phyloP scores from a whole-genome alignment of 2,888 invertebrate species.

The Chymomyza caudatula region DNA sequence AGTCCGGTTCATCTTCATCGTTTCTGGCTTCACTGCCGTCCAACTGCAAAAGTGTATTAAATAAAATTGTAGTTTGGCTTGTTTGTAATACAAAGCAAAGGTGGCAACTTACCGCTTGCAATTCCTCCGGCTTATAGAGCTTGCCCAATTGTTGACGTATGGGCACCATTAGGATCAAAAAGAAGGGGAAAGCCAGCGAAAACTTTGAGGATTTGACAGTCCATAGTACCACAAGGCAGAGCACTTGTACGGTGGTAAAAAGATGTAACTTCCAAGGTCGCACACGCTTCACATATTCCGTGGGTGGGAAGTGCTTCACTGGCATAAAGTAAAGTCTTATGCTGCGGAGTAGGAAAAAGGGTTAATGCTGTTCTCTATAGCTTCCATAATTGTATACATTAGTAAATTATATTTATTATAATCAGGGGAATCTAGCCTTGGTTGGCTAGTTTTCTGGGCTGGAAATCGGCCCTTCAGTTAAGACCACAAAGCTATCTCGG shows the following conservation, averaged over 20 bases:
- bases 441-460: too few species aligned
- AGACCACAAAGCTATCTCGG: too few species aligned
- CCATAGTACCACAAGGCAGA: constrained; percentile 89
- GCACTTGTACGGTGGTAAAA: constrained; percentile 90
- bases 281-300: constrained; percentile 92
- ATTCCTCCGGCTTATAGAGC: constrained; percentile 88
- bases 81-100: not conserved
- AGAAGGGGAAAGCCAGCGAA: constrained; percentile 95
- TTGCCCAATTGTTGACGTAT: constrained; percentile 85
- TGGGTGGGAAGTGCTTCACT: constrained; percentile 95
- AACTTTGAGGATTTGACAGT: constrained; percentile 92
- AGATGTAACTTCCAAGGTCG: constrained; percentile 94
- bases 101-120: constrained; percentile 87
- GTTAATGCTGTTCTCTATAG: not conserved
- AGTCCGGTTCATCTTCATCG: constrained; percentile 94
- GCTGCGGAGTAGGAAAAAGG: constrained; percentile 75
- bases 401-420: too few species aligned
- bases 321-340: constrained; percentile 94
- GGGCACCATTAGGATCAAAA: constrained; percentile 94
- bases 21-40: constrained; percentile 90
- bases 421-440: not conserved
- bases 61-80: not conserved
- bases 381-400: not conserved
- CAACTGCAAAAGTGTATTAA: constrained; percentile 80
- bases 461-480: too few species aligned